Conservation (phyloP, 2,113 vertebrate genomes). For the Neogale vison region DNA sequence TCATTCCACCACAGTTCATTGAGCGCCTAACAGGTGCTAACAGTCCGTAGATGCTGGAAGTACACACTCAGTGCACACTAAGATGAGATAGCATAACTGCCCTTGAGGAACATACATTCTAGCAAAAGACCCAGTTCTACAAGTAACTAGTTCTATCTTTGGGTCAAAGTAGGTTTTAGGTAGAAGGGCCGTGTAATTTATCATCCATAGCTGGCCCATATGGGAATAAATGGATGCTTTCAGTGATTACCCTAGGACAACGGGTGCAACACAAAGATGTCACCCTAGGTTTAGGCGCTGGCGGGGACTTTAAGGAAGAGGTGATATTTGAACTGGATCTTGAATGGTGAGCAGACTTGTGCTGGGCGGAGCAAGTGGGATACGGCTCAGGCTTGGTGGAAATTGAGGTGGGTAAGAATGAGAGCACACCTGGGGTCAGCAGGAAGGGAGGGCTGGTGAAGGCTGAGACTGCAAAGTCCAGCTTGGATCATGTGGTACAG, state of each 20-base stretch:
- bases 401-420: background rate
- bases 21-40: background rate
- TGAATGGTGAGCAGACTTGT: background rate
- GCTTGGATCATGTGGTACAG: background rate
- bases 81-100: background rate
- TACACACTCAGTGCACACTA: background rate
- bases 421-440: too few species aligned
- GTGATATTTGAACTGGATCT: background rate
- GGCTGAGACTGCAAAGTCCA: background rate
- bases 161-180: background rate
- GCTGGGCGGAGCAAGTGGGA: background rate
- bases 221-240: background rate
- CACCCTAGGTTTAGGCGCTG: background rate
- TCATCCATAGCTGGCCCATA: background rate
- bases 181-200: background rate
- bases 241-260: background rate
- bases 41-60: background rate
- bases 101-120: background rate
- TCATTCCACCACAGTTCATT: background rate
- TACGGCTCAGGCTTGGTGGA: background rate
- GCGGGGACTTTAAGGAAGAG: background rate
- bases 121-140: background rate
- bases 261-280: background rate
- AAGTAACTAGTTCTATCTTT: background rate
- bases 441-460: background rate